Percentiles rank a stretch among this genome's conserved stretches.
Conservation (phyloP, 2,797 vertebrate genomes). For the Hydrocynus forskahlii region DNA sequence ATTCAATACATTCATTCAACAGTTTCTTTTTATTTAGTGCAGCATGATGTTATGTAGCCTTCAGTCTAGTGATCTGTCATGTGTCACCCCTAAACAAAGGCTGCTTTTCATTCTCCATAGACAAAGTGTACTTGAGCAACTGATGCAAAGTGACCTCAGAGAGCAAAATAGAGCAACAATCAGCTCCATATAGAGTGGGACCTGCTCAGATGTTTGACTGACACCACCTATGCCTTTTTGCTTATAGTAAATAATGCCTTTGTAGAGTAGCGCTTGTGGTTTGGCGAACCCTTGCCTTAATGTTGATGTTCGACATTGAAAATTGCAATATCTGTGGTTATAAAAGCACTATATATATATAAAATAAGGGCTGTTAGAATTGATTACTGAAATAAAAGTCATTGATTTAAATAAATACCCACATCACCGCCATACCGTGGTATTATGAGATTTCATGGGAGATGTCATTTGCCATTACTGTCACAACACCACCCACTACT, state of each 20-base stretch:
- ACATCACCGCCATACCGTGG: too few species aligned
- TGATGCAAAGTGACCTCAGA: background rate
- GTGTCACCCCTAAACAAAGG: conserved; percentile 8
- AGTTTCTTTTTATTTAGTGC: background rate
- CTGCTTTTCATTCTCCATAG: background rate
- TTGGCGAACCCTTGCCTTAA: background rate
- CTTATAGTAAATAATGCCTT: background rate
- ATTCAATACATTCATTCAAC: background rate
- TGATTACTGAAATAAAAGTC: too few species aligned
- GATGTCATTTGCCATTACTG: too few species aligned
- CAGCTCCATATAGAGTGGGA: background rate
- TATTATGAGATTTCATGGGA: too few species aligned
- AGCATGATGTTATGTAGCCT: background rate
- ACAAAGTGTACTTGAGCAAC: conserved; percentile 6
- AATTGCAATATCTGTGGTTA: too few species aligned
- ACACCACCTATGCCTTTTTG: background rate
- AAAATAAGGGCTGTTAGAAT: too few species aligned
- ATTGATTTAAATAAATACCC: too few species aligned
- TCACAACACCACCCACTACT: too few species aligned
- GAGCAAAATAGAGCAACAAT: background rate
- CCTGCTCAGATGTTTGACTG: background rate
- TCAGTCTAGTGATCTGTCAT: background rate
- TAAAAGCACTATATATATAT: too few species aligned
- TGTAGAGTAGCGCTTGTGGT: background rate
- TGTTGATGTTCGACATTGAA: background rate